Conservation (phyloP, 1,140 invertebrate genomes). For the Metopolophium dirhodum region DNA sequence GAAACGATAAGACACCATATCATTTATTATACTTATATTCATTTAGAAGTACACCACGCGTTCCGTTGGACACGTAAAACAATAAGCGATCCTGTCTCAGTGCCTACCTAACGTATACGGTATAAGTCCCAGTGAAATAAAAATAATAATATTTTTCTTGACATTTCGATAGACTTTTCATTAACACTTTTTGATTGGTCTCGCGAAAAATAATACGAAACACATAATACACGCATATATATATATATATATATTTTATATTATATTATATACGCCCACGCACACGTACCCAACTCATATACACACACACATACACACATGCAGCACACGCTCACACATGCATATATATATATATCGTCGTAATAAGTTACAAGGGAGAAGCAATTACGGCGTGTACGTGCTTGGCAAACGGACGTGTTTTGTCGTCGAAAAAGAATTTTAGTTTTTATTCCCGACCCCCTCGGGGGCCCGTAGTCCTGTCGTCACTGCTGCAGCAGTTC, state of each 20-base stretch:
- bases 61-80: background rate
- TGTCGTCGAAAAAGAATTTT: conserved; percentile 56
- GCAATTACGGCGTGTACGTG: conserved; percentile 54
- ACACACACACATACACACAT: background rate
- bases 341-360: conserved; percentile 28
- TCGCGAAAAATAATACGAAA: conserved; percentile 15
- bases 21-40: no score
- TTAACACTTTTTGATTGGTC: conserved; percentile 55
- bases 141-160: conserved; percentile 8
- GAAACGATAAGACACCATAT: no score
- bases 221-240: background rate
- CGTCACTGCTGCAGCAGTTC: background rate
- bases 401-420: conserved; percentile 47
- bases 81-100: background rate
- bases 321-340: background rate
- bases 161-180: conserved; percentile 43
- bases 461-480: background rate
- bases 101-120: no score
- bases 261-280: background rate
- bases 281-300: background rate
- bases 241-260: background rate
- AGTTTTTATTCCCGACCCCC: conserved; percentile 54
- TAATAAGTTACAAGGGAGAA: conserved; percentile 55
- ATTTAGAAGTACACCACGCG: no score
- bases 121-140: background rate